Base-by-base conservation (phyloP, 1,140 invertebrate genomes). In the Aphelinus atriplicis region DNA sequence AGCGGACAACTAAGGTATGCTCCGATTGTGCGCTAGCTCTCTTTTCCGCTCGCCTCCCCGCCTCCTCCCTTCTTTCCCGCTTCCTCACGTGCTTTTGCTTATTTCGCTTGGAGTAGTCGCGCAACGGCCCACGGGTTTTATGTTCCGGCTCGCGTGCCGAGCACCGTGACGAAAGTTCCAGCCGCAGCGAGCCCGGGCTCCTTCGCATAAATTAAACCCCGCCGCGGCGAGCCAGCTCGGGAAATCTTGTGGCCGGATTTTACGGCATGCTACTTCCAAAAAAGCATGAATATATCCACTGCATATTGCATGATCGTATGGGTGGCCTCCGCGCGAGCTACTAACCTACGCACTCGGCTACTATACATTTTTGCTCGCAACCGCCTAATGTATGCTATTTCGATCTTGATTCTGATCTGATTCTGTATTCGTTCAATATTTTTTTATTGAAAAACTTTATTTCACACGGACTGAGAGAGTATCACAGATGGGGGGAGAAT, bases 1-100 rank as follows among this genome's bases (percentile, higher is more conserved):
- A 86, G 85, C 85, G 82, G 86, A 87, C 86, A 87, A 86, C 85
- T 86, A 86, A 86, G 85, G 86, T 87, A 86, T 87, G 86, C 84
- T 87, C 77, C 80, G 81, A 83, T 82, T 81, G 80, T 81, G 79
- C 73, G 72, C 79, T 26, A 26, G 26, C 26, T 81, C 81, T 78
- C 80, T 79, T 80, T 79, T 81, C 80, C 80, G 77, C 69, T 71
- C 42, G 56, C 80, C 60, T 80, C 78, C 65, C 70, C 57, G 63
- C 63, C 66, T 63, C 57, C 71, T 42, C 65, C 61, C 72, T 42
- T 3, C 43, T 58, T 3, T 9, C 10, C 6, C 7, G 7, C n/a
- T 67, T 55, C 50, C 43, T 66, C 63, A 58, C 69, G 57, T 75
- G 72, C 55, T 72, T 67, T 53, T 75, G 56, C 65, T 48, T 65